Percentiles rank a stretch among this genome's conserved stretches.
Conservation (phyloP, 2,797 vertebrate species). For the Muraenolepis orangiensis region DNA sequence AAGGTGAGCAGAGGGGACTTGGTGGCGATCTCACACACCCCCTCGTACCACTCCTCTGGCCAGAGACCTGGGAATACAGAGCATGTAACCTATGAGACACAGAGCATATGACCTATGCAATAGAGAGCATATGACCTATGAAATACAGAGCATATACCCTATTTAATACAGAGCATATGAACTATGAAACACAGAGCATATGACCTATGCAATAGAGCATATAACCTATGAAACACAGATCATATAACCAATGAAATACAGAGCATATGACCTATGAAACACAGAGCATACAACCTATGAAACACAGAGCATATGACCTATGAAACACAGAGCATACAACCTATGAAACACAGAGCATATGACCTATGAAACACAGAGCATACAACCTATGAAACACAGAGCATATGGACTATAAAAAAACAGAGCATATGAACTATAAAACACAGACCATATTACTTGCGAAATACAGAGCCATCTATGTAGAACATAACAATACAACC, state of each 20-base stretch:
- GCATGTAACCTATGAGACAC: not conserved
- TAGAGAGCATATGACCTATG: not conserved
- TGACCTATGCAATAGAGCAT: not conserved
- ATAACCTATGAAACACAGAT: too few species aligned
- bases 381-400: not conserved
- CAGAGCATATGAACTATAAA: not conserved
- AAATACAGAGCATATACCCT: not conserved
- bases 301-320: not conserved
- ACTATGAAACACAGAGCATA: not conserved
- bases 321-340: not conserved
- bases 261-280: too few species aligned
- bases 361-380: too few species aligned
- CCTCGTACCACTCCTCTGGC: conserved; percentile 97
- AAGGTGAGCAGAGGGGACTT: conserved; percentile 94
- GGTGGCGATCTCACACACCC: conserved; percentile 94
- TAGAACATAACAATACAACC: not conserved
- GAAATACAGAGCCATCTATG: not conserved
- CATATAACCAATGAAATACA: too few species aligned
- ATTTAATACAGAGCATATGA: not conserved
- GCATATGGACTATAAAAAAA: not conserved
- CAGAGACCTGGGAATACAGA: conserved; percentile 81
- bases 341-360: too few species aligned
- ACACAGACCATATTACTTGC: too few species aligned
- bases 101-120: not conserved
- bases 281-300: too few species aligned